A percentile compares a stretch with the other conserved stretches of the same genome.
Conservation (phyloP, 2,113 vertebrate genomes). For the Actinemys pallida region DNA sequence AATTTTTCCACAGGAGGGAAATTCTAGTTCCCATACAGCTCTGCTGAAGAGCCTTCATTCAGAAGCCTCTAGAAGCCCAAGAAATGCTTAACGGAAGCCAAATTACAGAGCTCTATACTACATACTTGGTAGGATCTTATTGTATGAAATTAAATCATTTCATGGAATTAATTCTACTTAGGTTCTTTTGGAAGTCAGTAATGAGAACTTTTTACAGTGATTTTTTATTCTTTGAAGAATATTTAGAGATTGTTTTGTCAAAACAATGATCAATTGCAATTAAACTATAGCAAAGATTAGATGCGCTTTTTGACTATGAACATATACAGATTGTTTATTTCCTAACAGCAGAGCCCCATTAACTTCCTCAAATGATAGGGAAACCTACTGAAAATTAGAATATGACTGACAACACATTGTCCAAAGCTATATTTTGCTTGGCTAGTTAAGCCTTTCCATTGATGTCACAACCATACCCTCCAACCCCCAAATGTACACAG, state of each 20-base stretch:
- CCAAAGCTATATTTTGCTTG: not conserved
- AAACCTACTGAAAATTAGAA: not conserved
- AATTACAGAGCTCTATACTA: not conserved
- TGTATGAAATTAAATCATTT: not conserved
- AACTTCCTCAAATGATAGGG: not conserved
- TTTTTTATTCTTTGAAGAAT: not conserved
- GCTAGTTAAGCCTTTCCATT: not conserved
- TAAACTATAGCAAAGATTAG: not conserved
- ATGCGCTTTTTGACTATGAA: not conserved
- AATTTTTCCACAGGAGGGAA: not conserved
- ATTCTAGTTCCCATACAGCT: not conserved
- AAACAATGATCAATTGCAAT: not conserved
- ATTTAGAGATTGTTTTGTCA: not conserved
- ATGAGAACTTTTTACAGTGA: not conserved
- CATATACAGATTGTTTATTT: not conserved
- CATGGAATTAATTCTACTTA: not conserved
- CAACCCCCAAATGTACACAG: not conserved
- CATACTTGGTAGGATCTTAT: not conserved
- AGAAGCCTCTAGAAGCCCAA: not conserved
- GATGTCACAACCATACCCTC: not conserved
- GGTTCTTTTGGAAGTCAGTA: not conserved
- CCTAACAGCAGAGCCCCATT: not conserved
- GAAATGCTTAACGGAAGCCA: not conserved
- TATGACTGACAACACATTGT: not conserved
- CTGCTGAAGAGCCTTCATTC: not conserved